Base-by-base conservation (phyloP, 2,888 invertebrate genomes). In the Drosophila colorata region DNA sequence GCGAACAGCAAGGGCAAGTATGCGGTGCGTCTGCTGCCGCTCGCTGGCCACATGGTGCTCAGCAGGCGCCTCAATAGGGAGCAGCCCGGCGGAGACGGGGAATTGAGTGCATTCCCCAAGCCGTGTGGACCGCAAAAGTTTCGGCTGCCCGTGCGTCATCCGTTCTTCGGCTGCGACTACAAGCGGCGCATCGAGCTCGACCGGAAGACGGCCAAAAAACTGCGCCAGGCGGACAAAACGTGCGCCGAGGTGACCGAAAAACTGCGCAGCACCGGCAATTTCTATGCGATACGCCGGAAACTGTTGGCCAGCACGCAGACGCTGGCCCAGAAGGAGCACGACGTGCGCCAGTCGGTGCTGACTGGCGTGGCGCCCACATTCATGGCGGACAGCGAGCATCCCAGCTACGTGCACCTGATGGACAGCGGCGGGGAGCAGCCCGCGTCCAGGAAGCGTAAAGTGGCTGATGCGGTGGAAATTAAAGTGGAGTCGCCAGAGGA, bases 301-400 rank as follows among this genome's bases (percentile, higher is more conserved):
- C 14, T 89, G 18, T 3, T 69, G 31, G 13, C 16, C 18, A 53
- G 8, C 8, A 60, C 67, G 4, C 63, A 78, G 51, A 89, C 83
- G 0, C 57, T 89, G 31, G n/a, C 47, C 4, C 57, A 84, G 16
- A 83, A 83, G 57, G 83, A 83, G 31, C 16, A 40, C 16, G 79
- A 71, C 23, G 67, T 87, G 5, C 64, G 89, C 0, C 75, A 85
- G 9, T 87, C 89, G 2, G 83, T 87, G 25, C 5, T 83, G 6
- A 89, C 89, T 0, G 83, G 83, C 0, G 52, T 72, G 0, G 37
- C 14, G 13, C 83, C 83, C 2, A 37, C 40, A 0, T 87, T 81
- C 8, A 71, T 88, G 78, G 9, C 25, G 0, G 0, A n/a, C 0
- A 31, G 7, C 6, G 28, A n/a, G 0, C 44, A 33, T 25, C 49